Conservation (phyloP, 2,888 invertebrate species). For the Saturnia japonica region DNA sequence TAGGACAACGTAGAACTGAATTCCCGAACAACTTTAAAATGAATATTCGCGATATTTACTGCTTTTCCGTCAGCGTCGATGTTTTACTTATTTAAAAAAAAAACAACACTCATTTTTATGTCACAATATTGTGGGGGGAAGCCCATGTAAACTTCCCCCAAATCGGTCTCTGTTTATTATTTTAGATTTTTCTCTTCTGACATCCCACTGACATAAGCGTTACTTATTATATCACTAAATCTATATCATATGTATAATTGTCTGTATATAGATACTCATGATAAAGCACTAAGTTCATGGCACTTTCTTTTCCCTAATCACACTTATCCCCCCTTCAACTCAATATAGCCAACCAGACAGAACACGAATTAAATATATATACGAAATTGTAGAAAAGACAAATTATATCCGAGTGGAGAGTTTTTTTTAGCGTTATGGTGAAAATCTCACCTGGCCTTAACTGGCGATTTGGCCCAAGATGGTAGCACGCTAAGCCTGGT, state of each 20-base stretch:
- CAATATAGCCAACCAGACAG: background rate
- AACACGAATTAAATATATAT: background rate
- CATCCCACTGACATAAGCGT: background rate
- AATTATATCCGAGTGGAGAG: no score
- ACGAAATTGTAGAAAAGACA: background rate
- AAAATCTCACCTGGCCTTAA: no score
- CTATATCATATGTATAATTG: background rate
- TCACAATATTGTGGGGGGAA: background rate
- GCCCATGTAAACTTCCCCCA: background rate
- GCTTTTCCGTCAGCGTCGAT: no score
- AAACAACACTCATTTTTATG: no score
- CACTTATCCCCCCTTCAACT: slow-evolving; percentile 32
- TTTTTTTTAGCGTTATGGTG: no score
- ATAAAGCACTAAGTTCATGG: slow-evolving; percentile 71
- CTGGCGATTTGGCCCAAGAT: no score
- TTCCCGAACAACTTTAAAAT: background rate
- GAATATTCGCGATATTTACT: no score
- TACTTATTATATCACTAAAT: background rate
- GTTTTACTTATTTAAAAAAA: no score
- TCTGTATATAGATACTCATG: slow-evolving; percentile 29
- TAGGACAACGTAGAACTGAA: background rate
- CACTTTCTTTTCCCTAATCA: slow-evolving; percentile 64
- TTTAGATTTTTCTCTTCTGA: background rate
- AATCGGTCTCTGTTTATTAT: background rate
- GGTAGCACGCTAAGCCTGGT: no score